A percentile compares a stretch with the other conserved stretches of the same genome.
phyloP scores from a whole-genome alignment of 2,888 invertebrate species.

The Thereva unica region DNA sequence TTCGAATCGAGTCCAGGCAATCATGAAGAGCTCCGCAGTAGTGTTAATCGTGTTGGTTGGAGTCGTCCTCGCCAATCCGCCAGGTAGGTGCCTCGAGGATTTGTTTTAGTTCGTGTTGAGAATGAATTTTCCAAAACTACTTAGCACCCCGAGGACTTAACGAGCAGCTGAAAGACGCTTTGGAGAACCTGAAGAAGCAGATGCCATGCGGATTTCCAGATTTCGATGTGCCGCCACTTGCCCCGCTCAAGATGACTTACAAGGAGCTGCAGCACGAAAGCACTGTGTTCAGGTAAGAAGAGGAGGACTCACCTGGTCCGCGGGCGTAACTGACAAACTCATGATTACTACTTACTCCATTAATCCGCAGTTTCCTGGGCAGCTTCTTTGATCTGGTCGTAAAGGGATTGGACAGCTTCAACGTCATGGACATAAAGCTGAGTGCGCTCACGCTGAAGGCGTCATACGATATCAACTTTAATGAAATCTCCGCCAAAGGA shows the following conservation, averaged over 20 bases:
- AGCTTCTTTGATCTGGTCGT: slow-evolving; percentile 50
- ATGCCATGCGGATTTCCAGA: slow-evolving; percentile 53
- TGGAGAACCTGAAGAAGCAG: slow-evolving; percentile 47
- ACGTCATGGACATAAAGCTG: slow-evolving; percentile 50
- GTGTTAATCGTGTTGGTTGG: too few relatives aligned
- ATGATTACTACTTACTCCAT: too few relatives aligned
- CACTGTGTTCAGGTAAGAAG: slow-evolving; percentile 49
- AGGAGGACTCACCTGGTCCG: slow-evolving; percentile 38
- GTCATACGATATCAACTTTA: slow-evolving; percentile 47
- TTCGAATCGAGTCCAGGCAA: too few relatives aligned
- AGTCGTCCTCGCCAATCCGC: neutral
- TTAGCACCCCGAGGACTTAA: neutral
- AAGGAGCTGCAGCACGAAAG: slow-evolving; percentile 47
- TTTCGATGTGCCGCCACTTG: slow-evolving; percentile 51
- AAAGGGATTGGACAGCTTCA: slow-evolving; percentile 51
- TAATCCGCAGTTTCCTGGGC: too few relatives aligned
- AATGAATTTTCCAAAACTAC: neutral
- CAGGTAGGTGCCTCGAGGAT: neutral
- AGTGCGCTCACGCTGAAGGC: slow-evolving; percentile 49
- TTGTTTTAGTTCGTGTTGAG: neutral
- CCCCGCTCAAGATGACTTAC: slow-evolving; percentile 53
- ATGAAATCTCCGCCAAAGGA: slow-evolving; percentile 10
- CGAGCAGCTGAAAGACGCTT: slow-evolving; percentile 41
- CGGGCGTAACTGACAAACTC: too few relatives aligned
- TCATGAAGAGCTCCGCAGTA: too few relatives aligned